Evolutionary conservation across 2,888 invertebrate genomes (phyloP), one percentile per base, ranked within the genome.

Genomic region (Drosophila kokeensis): DNA sequence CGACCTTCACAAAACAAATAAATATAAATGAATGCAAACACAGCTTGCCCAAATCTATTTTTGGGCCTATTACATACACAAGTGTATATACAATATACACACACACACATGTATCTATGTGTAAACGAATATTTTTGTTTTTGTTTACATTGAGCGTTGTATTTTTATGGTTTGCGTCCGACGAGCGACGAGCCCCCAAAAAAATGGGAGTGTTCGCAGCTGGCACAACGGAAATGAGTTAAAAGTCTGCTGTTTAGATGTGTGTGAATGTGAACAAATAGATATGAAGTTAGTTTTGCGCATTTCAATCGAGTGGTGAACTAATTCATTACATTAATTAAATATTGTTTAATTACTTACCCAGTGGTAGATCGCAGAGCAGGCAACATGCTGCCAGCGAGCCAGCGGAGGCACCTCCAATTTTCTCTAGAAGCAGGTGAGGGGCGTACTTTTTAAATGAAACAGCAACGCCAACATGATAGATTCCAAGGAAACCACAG

Each of bases 401-500:
- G 59, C 99, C 99, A 83, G 98, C 98, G 11, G 99, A 98, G 54
- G 99, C 99, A 62, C 99, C 99, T 73, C 98, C 98, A 91, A 98
- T 97, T 94, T 96, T 98, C 90, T 96, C 96, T 93, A 97, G 93
- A 79, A 97, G 94, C 82, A 98, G 94, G 93, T 98, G 97, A 24
- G 98, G 98, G 18, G 98, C 98, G 94, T 98, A 99, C 94, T 98
- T 98, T 92, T 97, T 97, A 92, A 99, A 97, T 93, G 99, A 99
- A 79, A 98, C 98, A 13, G 99, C 98, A 65, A 99, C 99, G 83
- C 99, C 99, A 84, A 99, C 98, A 94, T 99, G 99, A 94, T 99
- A 99, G 91, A 99, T 98, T 89, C 99, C 99, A 88, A 99, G 95
- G 94, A 99, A 99, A 83, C 99, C 99, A 94, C 99, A 99, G 83